These are phyloP conservation scores for Sebastes hopkinsi DNA, from an alignment of 2,797 vertebrate genomes.

Conservation along the genomic window DNA sequence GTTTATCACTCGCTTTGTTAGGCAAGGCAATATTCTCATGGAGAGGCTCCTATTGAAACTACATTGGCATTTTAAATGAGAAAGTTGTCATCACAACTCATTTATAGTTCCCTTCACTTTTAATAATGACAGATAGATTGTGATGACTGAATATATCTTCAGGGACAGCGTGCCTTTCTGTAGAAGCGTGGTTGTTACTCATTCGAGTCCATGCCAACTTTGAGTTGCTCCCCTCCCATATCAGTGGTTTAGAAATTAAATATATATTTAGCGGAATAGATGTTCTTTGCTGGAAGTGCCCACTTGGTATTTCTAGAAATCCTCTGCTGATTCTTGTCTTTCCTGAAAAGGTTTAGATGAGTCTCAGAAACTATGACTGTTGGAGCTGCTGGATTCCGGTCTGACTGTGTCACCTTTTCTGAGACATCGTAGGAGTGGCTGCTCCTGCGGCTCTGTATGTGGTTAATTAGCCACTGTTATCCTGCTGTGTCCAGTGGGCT, in stretches of 20 bases:
- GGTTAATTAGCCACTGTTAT: not conserved
- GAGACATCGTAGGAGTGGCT: not conserved
- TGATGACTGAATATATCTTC: slow-evolving; percentile 12
- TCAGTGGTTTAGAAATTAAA: not conserved
- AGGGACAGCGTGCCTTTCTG: not conserved
- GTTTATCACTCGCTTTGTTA: slow-evolving; percentile 62
- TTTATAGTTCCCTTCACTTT: slow-evolving; percentile 27
- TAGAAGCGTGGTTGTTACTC: not conserved
- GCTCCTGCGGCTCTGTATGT: not conserved
- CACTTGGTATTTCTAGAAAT: not conserved
- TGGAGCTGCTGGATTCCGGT: not conserved
- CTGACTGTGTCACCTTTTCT: not conserved
- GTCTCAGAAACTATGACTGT: not conserved
- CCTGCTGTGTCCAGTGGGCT: not conserved
- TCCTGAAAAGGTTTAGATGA: not conserved
- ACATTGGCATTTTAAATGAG: slow-evolving; percentile 17
- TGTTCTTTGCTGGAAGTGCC: not conserved
- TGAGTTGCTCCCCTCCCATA: not conserved
- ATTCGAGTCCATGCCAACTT: not conserved
- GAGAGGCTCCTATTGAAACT: slow-evolving; percentile 12
- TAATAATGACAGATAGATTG: slow-evolving; percentile 15
- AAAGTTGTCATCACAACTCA: slow-evolving; percentile 20
- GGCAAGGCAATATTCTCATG: slow-evolving; percentile 26
- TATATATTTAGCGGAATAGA: not conserved
- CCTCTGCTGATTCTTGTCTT: not conserved